Conservation (phyloP, 2,888 invertebrate genomes). For the Prosopocoilus inquinatus region DNA sequence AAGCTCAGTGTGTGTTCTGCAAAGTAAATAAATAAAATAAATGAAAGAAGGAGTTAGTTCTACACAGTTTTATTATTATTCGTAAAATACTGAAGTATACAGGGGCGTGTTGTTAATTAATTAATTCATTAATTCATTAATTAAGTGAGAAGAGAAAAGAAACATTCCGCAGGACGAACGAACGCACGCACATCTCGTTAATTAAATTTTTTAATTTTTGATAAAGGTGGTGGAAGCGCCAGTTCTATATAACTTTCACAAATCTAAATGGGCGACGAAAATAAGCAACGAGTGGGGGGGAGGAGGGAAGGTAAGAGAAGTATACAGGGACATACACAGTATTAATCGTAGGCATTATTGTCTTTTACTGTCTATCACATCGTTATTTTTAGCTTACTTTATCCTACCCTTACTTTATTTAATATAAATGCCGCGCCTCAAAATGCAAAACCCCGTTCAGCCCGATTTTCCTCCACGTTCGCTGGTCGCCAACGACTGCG, state of each 20-base stretch:
- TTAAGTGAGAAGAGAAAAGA: neutral
- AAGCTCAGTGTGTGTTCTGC: conserved; percentile 44
- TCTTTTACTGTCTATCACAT: conserved; percentile 40
- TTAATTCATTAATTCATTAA: no score
- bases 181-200: conserved; percentile 4
- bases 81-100: neutral
- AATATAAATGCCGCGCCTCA: conserved; percentile 34
- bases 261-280: conserved; percentile 9
- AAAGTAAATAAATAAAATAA: conserved; percentile 38
- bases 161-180: conserved; percentile 24
- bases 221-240: conserved; percentile 34
- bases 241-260: conserved; percentile 50
- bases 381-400: conserved; percentile 24
- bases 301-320: no score
- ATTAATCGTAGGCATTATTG: conserved; percentile 10
- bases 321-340: conserved; percentile 1
- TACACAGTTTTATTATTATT: conserved; percentile 26
- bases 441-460: conserved; percentile 21
- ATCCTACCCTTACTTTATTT: conserved; percentile 4
- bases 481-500: no score
- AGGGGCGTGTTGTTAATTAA: neutral
- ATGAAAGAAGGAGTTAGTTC: conserved; percentile 26
- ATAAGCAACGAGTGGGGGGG: neutral
- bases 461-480: no score
- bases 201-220: conserved; percentile 23